phyloP scores from a whole-genome alignment of 2,888 invertebrate species.

The Isotomurus palustris region DNA sequence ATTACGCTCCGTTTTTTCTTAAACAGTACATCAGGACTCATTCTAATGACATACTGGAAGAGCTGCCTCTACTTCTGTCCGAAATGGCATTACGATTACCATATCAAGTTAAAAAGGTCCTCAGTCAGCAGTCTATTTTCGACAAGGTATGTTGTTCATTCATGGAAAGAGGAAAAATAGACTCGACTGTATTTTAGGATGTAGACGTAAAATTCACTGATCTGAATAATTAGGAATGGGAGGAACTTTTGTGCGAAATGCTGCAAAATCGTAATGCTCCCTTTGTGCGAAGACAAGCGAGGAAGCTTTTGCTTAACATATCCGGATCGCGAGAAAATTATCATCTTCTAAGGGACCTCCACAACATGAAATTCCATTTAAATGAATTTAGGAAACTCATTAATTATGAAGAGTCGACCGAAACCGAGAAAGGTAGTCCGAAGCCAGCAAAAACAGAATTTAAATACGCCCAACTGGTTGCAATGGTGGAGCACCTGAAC shows the following conservation, averaged over 20 bases:
- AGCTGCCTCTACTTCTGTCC: slow-evolving; percentile 87
- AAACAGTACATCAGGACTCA: slow-evolving; percentile 88
- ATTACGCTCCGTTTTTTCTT: slow-evolving; percentile 93
- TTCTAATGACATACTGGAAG: slow-evolving; percentile 86
- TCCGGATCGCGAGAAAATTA: slow-evolving; percentile 96
- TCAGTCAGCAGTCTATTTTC: slow-evolving; percentile 40
- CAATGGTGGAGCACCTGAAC: slow-evolving; percentile 90
- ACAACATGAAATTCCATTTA: slow-evolving; percentile 85
- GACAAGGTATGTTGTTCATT: slow-evolving; percentile 35
- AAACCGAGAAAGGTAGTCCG: slow-evolving; percentile 31
- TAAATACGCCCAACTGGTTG: slow-evolving; percentile 60
- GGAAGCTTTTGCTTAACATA: slow-evolving; percentile 84
- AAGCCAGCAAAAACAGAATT: slow-evolving; percentile 43
- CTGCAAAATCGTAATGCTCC: slow-evolving; percentile 95
- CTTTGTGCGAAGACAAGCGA: slow-evolving; percentile 71
- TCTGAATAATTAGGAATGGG: slow-evolving; percentile 56
- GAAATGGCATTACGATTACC: slow-evolving; percentile 91
- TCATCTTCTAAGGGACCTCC: slow-evolving; percentile 85
- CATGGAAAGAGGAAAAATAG: neutral
- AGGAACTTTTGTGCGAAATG: slow-evolving; percentile 80
- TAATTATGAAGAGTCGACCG: slow-evolving; percentile 38
- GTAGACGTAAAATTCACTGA: neutral
- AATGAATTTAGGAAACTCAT: slow-evolving; percentile 49
- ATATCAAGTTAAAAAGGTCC: slow-evolving; percentile 81
- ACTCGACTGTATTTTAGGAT: too few relatives aligned